Evolutionary conservation across 2,888 invertebrate genomes (phyloP), one percentile per base, ranked within the genome.

Genomic region (Cyaniris semiargus): DNA sequence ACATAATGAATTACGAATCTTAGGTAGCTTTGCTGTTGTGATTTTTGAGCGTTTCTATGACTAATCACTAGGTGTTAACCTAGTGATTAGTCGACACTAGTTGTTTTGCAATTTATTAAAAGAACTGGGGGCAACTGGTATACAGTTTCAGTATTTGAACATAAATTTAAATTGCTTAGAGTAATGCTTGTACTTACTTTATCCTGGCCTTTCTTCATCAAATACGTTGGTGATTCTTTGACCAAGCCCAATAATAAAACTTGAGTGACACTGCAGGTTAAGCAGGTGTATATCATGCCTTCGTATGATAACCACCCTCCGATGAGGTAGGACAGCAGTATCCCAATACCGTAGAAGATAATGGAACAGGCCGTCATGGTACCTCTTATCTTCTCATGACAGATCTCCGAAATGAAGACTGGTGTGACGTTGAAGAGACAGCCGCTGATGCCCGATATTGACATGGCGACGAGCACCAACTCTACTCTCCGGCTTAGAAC

Each of bases 311-410:
- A 72, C 6, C 81, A 83, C 0, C 90, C 90, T 2, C 92, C 91
- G 3, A 90, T 75, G 0, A 89, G 58, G 77, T 91, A 91, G 0
- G 91, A 89, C 0, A 89, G n/a, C 18, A 92, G 81, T 82, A 88
- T 85, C 0, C 93, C 93, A 0, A 90, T 56, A 0, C 85, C 85
- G 53, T 86, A 88, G 80, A 89, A 89, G 10, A 88, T 83, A 78
- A 90, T 84, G 0, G 86, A 79, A 0, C 85, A 84, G 1, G 91
- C 85, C 0, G 88, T 87, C 86, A 93, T 84, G 1, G 85, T 83
- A 0, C 92, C 93, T 34, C 92, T 82, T 27, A 92, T 86, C 2
- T 88, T 88, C 74, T 91, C 88, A 76, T 90, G 86, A 77, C 89
- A 88, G 48, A 90, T 85, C 80, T 93, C 93, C 44, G 89, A 85